phyloP scores from a whole-genome alignment of 2,888 invertebrate genomes.

The Drosophila rellima region DNA sequence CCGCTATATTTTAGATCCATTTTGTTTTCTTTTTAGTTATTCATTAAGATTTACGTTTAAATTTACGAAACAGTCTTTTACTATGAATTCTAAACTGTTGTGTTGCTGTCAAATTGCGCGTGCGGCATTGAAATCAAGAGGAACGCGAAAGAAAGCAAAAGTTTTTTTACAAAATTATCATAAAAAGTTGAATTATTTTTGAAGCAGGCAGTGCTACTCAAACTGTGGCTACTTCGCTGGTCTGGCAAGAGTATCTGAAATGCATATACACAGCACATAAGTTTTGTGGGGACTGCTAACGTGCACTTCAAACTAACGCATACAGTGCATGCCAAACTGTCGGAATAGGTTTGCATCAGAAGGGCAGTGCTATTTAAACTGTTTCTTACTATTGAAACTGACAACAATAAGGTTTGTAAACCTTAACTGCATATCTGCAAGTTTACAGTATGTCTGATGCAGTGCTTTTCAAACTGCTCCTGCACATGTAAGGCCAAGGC shows the following conservation, averaged over 20 bases:
- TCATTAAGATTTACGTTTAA: slow-evolving; percentile 58
- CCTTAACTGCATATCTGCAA: no score
- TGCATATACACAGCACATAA: slow-evolving; percentile 49
- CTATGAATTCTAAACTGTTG: slow-evolving; percentile 78
- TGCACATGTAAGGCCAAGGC: slow-evolving; percentile 38
- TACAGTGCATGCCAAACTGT: slow-evolving; percentile 12
- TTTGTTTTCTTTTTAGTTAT: slow-evolving; percentile 35
- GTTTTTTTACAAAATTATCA: slow-evolving; percentile 24
- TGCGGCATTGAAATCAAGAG: slow-evolving; percentile 17
- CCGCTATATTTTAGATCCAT: slow-evolving; percentile 33
- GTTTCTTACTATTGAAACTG: neutral
- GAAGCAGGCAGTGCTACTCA: slow-evolving; percentile 41
- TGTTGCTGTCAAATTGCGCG: slow-evolving; percentile 24
- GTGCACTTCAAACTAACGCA: slow-evolving; percentile 25
- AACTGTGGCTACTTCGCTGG: slow-evolving; percentile 68
- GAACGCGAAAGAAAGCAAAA: slow-evolving; percentile 8
- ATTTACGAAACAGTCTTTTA: slow-evolving; percentile 79
- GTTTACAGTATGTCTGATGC: neutral
- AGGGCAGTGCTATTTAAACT: slow-evolving; percentile 6
- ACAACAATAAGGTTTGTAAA: no score
- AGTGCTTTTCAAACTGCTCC: slow-evolving; percentile 23
- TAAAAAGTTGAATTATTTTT: slow-evolving; percentile 9
- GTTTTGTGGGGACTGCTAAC: slow-evolving; percentile 23
- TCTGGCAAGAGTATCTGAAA: slow-evolving; percentile 74
- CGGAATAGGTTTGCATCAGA: neutral